Conservation (phyloP, 2,113 vertebrate genomes). For the Vombatus ursinus region DNA sequence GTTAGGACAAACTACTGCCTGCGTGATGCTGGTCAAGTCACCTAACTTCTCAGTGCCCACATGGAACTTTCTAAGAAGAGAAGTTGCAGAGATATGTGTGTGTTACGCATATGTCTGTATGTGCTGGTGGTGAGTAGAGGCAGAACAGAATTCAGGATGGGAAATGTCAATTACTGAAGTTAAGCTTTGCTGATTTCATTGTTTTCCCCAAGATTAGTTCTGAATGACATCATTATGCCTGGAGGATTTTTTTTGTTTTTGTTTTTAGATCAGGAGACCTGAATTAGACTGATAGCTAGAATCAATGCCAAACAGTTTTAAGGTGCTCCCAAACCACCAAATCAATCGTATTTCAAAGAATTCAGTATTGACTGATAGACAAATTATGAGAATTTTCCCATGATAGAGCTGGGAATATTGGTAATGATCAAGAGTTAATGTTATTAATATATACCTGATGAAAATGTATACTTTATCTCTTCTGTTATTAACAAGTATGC, state of each 20-base stretch:
- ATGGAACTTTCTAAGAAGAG: not conserved
- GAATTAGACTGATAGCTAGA: not conserved
- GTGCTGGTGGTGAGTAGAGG: not conserved
- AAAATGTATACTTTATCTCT: not conserved
- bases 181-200: not conserved
- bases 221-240: not conserved
- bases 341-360: not conserved
- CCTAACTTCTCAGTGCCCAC: not conserved
- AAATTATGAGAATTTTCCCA: not conserved
- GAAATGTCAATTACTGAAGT: not conserved
- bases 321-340: not conserved
- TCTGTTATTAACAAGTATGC: not conserved
- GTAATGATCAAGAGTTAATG: not conserved
- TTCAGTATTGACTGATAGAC: not conserved
- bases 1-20: not conserved
- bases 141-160: not conserved
- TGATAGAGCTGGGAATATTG: not conserved
- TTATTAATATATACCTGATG: not conserved
- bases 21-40: not conserved
- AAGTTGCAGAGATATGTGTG: not conserved
- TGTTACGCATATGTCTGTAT: not conserved
- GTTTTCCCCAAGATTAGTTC: not conserved
- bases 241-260: not conserved
- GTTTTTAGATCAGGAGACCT: not conserved
- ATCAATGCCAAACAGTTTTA: not conserved